Evolutionary conservation across 1,140 invertebrate genomes (phyloP).

Genomic region (Calephelis virginiensis): DNA sequence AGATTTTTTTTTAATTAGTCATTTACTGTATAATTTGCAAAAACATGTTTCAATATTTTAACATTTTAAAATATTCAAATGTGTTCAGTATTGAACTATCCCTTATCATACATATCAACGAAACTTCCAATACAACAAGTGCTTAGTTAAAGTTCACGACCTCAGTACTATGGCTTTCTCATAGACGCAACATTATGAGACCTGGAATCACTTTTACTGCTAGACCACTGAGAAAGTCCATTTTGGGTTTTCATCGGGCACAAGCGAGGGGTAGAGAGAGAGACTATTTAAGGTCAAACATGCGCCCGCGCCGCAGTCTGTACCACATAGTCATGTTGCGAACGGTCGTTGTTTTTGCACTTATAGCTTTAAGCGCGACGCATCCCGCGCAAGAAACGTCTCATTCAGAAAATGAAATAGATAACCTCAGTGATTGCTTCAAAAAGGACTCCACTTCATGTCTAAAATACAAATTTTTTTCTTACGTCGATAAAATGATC

Average conservation of each 20-base stretch:
- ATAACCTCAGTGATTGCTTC: slow-evolving; percentile 87
- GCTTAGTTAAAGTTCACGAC: slow-evolving; percentile 45
- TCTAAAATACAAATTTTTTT: slow-evolving; percentile 90
- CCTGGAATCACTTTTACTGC: slow-evolving; percentile 71
- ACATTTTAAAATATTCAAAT: too few species aligned
- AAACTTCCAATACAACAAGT: too few species aligned
- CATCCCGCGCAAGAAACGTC: slow-evolving; percentile 84
- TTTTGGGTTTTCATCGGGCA: slow-evolving; percentile 47
- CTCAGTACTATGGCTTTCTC: slow-evolving; percentile 57
- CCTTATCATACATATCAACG: too few species aligned
- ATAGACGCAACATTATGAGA: slow-evolving; percentile 57
- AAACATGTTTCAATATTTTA: too few species aligned
- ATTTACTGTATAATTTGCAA: too few species aligned
- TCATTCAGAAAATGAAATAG: slow-evolving; percentile 85
- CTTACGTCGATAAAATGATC: slow-evolving; percentile 89
- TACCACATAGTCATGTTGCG: slow-evolving; percentile 55
- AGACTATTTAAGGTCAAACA: slow-evolving; percentile 50
- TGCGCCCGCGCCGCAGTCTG: slow-evolving; percentile 50
- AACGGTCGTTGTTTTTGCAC: slow-evolving; percentile 71
- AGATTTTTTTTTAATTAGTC: too few species aligned
- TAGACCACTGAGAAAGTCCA: slow-evolving; percentile 64
- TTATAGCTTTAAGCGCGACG: slow-evolving; percentile 77
- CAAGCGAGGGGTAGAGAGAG: slow-evolving; percentile 51
- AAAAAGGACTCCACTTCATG: slow-evolving; percentile 89
- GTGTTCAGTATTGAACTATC: too few species aligned